Evolutionary conservation across 1,140 invertebrate genomes (phyloP).

Genomic region (Drosophila leontia): DNA sequence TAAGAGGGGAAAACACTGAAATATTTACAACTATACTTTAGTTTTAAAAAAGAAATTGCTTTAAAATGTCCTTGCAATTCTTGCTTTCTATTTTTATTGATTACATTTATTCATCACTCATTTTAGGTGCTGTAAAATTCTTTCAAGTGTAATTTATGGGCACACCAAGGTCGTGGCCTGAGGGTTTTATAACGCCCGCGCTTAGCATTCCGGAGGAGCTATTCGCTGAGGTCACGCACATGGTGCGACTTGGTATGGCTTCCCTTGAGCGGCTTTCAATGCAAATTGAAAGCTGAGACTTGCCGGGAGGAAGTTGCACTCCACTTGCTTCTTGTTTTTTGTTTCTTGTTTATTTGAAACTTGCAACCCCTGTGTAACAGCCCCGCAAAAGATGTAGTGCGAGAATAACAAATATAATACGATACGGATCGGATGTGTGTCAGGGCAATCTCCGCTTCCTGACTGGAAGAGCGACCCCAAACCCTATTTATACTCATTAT

Average conservation of each 20-base stretch:
- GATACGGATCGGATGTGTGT: constrained; percentile 75
- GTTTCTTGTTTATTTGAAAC: constrained; percentile 13
- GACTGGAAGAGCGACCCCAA: constrained; percentile 28
- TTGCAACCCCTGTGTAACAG: constrained; percentile 25
- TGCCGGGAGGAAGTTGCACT: constrained; percentile 47
- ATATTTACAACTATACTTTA: not conserved
- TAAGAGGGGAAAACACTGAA: not conserved
- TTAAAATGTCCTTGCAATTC: not conserved
- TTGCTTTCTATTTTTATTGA: not conserved
- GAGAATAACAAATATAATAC: constrained; percentile 53
- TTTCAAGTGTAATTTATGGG: constrained; percentile 26
- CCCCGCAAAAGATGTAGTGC: constrained; percentile 1
- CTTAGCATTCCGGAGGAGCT: constrained; percentile 19
- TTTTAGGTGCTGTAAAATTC: not conserved
- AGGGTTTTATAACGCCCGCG: constrained; percentile 32
- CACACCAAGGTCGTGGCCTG: constrained; percentile 57
- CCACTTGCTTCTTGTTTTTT: constrained; percentile 13
- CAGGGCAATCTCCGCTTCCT: constrained; percentile 71
- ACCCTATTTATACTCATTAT: constrained; percentile 56
- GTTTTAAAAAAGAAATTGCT: not conserved
- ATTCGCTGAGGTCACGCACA: constrained; percentile 57
- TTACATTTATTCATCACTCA: too few relatives aligned
- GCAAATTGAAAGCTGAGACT: constrained; percentile 48
- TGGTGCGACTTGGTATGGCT: constrained; percentile 24
- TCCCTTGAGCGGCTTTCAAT: constrained; percentile 1